Evolutionary conservation across 2,797 vertebrate species (phyloP).

Genomic region (Pangasius macronema): DNA sequence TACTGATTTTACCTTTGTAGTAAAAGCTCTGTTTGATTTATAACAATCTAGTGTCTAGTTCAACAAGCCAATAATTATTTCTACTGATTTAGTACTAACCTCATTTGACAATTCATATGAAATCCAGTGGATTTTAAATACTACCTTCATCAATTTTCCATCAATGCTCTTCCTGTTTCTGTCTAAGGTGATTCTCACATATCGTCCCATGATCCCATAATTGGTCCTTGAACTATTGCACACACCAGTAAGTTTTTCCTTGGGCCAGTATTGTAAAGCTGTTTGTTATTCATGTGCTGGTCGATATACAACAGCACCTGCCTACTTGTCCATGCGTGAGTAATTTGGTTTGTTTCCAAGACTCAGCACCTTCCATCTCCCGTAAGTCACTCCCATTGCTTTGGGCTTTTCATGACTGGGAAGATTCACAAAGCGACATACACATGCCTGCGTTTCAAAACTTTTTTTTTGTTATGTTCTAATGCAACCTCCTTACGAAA

Average conservation of each 20-base stretch:
- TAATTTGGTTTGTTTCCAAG: constrained; percentile 37
- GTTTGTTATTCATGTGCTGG: constrained; percentile 49
- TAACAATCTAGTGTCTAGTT: neutral
- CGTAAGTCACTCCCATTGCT: neutral
- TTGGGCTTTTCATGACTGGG: constrained; percentile 6
- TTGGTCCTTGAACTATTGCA: constrained; percentile 24
- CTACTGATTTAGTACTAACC: neutral
- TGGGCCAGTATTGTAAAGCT: constrained; percentile 25
- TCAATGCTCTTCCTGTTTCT: constrained; percentile 11
- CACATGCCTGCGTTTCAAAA: neutral
- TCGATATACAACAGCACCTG: constrained; percentile 50
- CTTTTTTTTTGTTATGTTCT: neutral
- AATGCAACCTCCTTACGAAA: neutral
- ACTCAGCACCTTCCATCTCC: constrained; percentile 12
- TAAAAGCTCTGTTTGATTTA: neutral
- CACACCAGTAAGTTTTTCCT: neutral
- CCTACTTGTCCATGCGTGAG: constrained; percentile 35
- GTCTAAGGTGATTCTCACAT: constrained; percentile 4
- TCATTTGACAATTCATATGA: neutral
- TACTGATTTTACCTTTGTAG: constrained; percentile 13
- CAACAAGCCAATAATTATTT: neutral
- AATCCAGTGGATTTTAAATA: neutral
- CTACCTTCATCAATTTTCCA: neutral
- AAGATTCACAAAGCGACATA: constrained; percentile 8
- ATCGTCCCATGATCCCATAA: constrained; percentile 21